Conservation (phyloP, 2,113 vertebrate genomes). For the Physeter macrocephalus region DNA sequence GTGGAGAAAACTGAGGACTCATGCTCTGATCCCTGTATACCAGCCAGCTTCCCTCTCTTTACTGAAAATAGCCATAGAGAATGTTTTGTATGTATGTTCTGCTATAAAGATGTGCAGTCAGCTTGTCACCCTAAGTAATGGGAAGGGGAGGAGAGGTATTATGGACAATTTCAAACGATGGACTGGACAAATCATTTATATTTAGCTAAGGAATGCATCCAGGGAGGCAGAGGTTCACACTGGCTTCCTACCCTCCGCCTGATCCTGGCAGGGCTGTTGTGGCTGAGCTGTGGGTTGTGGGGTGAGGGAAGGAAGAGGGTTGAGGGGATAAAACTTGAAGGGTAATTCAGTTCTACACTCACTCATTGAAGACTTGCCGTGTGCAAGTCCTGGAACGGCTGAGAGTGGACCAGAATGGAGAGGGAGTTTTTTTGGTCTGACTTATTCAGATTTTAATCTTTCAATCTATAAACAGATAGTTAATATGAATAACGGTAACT, state of each 20-base stretch:
- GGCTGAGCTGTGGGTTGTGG: neutral
- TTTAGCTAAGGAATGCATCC: constrained; percentile 71
- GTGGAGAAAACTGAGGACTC: neutral
- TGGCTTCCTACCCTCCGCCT: constrained; percentile 3
- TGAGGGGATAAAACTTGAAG: neutral
- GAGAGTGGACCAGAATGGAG: neutral
- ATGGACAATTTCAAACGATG: constrained; percentile 64
- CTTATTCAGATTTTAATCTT: constrained; percentile 24
- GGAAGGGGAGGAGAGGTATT: neutral
- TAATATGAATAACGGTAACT: constrained; percentile 1
- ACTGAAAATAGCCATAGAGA: constrained; percentile 12
- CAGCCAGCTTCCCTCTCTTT: neutral
- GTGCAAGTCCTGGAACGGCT: neutral
- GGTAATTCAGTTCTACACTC: neutral
- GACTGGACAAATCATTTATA: constrained; percentile 62
- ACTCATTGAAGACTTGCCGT: neutral
- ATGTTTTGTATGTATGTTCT: constrained; percentile 5
- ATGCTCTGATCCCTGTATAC: neutral
- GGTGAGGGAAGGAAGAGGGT: neutral
- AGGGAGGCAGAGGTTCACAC: constrained; percentile 23
- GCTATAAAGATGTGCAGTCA: neutral
- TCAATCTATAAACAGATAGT: neutral
- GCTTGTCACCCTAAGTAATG: neutral
- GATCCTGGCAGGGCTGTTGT: neutral
- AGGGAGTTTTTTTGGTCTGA: neutral